These are phyloP conservation scores for Orius laevigatus DNA, from an alignment of 1,140 invertebrate genomes.

Conservation along the genomic window DNA sequence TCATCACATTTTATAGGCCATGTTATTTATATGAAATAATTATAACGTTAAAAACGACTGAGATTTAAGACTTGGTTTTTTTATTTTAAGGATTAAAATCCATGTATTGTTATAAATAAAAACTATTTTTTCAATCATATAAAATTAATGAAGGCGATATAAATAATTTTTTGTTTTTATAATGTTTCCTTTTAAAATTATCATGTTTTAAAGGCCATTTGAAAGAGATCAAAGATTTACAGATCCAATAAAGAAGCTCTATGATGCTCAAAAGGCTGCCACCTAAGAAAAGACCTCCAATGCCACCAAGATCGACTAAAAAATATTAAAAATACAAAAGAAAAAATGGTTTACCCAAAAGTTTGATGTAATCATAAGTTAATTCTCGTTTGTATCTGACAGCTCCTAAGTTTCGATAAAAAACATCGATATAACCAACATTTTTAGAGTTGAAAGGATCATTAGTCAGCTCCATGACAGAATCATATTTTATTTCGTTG, in stretches of 20 bases:
- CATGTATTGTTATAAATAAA: neutral
- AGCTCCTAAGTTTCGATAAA: conserved; percentile 21
- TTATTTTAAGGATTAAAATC: neutral
- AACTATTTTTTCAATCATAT: neutral
- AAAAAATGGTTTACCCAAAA: conserved; percentile 19
- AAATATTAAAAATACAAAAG: conserved; percentile 6
- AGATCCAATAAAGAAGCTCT: conserved; percentile 22
- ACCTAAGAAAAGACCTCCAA: conserved; percentile 23
- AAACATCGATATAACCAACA: conserved; percentile 21
- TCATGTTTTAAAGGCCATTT: conserved; percentile 2
- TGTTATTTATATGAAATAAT: no score
- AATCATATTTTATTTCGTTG: conserved; percentile 20
- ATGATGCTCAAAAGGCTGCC: conserved; percentile 23
- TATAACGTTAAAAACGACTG: no score
- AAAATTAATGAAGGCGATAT: neutral
- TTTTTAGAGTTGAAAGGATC: conserved; percentile 17
- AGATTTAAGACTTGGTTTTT: neutral
- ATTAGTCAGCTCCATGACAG: conserved; percentile 18
- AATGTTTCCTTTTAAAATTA: neutral
- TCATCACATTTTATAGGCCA: no score
- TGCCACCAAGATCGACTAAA: conserved; percentile 24
- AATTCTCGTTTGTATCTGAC: conserved; percentile 23
- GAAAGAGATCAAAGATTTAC: conserved; percentile 1
- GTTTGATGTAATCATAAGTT: conserved; percentile 22
- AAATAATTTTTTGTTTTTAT: conserved; percentile 1